These are phyloP conservation scores for Scleropages formosus DNA, from an alignment of 2,797 vertebrate genomes.

Conservation along the genomic window DNA sequence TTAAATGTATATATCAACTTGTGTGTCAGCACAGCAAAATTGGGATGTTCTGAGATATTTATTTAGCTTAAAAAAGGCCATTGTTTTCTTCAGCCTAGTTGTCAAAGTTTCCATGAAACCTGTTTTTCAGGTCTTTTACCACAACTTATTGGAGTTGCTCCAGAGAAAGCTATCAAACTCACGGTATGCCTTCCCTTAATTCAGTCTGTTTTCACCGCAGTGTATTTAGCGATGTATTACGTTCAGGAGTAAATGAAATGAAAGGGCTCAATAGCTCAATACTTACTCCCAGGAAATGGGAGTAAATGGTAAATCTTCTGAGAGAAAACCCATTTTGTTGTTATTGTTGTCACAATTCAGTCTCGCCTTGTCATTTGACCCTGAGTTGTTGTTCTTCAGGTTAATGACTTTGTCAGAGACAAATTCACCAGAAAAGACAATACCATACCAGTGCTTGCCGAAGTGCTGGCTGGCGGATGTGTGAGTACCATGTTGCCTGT, in stretches of 20 bases:
- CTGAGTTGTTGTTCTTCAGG: slow-evolving; percentile 64
- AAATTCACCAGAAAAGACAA: slow-evolving; percentile 86
- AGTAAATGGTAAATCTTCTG: background rate
- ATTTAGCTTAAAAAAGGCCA: slow-evolving; percentile 41
- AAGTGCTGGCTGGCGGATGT: slow-evolving; percentile 87
- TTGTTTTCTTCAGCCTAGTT: slow-evolving; percentile 51
- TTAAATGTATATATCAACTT: too few species aligned
- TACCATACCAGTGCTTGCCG: slow-evolving; percentile 79
- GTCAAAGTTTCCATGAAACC: slow-evolving; percentile 66
- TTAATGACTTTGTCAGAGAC: slow-evolving; percentile 96
- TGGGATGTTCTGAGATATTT: background rate
- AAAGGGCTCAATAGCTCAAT: background rate
- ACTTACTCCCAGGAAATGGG: slow-evolving; percentile 13
- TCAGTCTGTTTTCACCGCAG: background rate
- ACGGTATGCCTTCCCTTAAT: slow-evolving; percentile 82
- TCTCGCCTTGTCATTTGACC: slow-evolving; percentile 21
- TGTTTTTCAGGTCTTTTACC: slow-evolving; percentile 91
- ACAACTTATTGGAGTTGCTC: slow-evolving; percentile 95
- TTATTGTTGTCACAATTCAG: background rate
- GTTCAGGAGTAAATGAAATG: background rate
- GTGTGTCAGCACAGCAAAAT: background rate
- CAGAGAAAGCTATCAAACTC: slow-evolving; percentile 98
- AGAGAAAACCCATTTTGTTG: background rate
- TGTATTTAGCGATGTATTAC: background rate
- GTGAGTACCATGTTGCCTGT: slow-evolving; percentile 70